Evolutionary conservation across 2,888 invertebrate genomes (phyloP), one percentile per base, ranked within the genome.

Genomic region (Toxonevra muliebris): DNA sequence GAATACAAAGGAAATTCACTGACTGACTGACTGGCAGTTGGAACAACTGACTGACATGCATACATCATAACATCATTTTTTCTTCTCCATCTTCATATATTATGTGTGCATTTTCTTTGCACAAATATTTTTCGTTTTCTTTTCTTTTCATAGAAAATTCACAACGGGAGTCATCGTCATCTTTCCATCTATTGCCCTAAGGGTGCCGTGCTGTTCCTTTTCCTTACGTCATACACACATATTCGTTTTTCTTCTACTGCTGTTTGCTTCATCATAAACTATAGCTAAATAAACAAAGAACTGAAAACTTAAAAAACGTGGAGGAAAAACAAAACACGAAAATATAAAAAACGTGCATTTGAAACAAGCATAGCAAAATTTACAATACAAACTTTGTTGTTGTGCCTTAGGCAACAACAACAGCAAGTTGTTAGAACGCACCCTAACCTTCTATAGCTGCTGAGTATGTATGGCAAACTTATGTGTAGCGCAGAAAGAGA

Each of bases 111-210:
- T 30, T 30, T 30, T 30, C 30, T 30, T 4, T 30, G 7, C 30
- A 30, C 30, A 7, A 30, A 30, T 4, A 30, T 30, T 30, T 2
- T 30, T 30, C 30, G 30, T 30, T 30, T 30, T 30, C 30, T 7
- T 30, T 30, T 2, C 30, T 30, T 4, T 30, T 7, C 30, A 2
- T 30, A 30, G n/a, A 30, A 63, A 73, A 71, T 69, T 62, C 70
- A 62, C 71, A 66, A 65, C 69, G 71, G 71, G 69, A 71, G 58
- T 71, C 69, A 68, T 30, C 30, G 3, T 73, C 73, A 70, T 71
- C 70, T 70, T 70, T 71, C 69, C 72, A 70, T 66, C 69, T 58
- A 68, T 66, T 68, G 69, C 70, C 73, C 70, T 45, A 53, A 68
- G 69, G 71, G 67, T 73, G 61, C 63, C 65, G 55, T 66, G n/a